phyloP scores from a whole-genome alignment of 2,888 invertebrate genomes.

The Sarcophaga rosellei region DNA sequence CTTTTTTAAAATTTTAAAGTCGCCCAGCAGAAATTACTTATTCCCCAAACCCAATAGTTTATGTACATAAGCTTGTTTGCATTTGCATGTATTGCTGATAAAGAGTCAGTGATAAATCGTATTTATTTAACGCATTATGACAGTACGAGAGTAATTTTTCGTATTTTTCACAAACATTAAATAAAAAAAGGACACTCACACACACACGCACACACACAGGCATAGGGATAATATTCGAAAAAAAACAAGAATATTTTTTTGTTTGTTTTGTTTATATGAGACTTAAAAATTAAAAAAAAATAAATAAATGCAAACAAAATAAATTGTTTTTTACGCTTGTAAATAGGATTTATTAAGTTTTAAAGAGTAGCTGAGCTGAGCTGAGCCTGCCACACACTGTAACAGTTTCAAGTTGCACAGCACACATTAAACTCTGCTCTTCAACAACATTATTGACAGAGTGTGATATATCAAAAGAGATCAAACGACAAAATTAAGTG shows the following conservation, averaged over 20 bases:
- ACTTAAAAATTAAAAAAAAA: slow-evolving; percentile 1
- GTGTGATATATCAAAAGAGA: neutral
- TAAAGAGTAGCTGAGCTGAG: neutral
- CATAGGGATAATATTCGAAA: neutral
- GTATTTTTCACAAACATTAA: slow-evolving; percentile 5
- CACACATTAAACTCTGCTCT: neutral
- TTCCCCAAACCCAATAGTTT: neutral
- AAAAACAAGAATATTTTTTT: slow-evolving; percentile 15
- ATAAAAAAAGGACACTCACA: slow-evolving; percentile 1
- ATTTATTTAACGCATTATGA: slow-evolving; percentile 61
- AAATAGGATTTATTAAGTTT: slow-evolving; percentile 14
- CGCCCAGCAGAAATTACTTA: neutral
- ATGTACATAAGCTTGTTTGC: neutral
- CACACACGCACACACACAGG: neutral
- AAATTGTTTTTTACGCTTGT: slow-evolving; percentile 36
- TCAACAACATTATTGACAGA: neutral
- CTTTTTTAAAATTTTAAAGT: too few relatives aligned
- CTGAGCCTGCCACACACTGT: neutral
- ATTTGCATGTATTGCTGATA: neutral
- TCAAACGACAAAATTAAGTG: neutral
- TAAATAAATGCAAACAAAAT: neutral
- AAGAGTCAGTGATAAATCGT: slow-evolving; percentile 55
- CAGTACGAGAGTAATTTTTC: slow-evolving; percentile 23
- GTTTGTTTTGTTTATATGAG: slow-evolving; percentile 44
- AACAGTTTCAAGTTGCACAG: neutral